Conservation (phyloP, 2,888 invertebrate species). For the Stegana nigrithorax region DNA sequence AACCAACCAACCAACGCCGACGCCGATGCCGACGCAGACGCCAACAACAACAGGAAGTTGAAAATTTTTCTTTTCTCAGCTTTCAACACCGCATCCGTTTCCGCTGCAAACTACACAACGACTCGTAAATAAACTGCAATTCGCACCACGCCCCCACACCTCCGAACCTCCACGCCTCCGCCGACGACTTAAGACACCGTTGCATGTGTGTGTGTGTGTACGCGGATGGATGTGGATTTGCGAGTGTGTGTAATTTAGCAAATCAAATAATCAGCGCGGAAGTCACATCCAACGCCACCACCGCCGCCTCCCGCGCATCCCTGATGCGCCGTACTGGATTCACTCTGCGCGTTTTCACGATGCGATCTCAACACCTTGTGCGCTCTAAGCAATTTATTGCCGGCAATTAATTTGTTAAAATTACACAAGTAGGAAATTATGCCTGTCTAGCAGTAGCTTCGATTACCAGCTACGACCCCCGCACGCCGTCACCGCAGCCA, state of each 20-base stretch:
- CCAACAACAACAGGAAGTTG: constrained; percentile 12
- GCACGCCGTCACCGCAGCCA: neutral
- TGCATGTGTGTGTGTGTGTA: too few species aligned
- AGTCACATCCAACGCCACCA: neutral
- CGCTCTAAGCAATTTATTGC: constrained; percentile 59
- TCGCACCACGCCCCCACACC: neutral
- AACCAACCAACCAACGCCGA: too few species aligned
- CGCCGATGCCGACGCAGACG: too few species aligned
- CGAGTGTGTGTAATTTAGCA: constrained; percentile 17
- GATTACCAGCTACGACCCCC: constrained; percentile 29
- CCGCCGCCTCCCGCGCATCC: neutral
- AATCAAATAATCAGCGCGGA: constrained; percentile 13
- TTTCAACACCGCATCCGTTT: constrained; percentile 34
- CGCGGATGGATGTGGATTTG: too few species aligned
- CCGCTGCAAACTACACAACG: constrained; percentile 2
- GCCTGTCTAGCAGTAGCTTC: constrained; percentile 51
- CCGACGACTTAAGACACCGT: neutral
- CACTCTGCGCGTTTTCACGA: too few species aligned
- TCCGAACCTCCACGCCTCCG: neutral
- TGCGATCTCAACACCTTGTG: constrained; percentile 51
- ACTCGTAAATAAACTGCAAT: neutral
- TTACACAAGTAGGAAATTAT: constrained; percentile 50
- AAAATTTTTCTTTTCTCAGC: constrained; percentile 12
- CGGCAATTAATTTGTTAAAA: constrained; percentile 66
- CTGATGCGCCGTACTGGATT: neutral